A percentile compares a stretch with the other conserved stretches of the same genome.
phyloP scores from a whole-genome alignment of 2,888 invertebrate genomes.

The Coenonympha arcania region DNA sequence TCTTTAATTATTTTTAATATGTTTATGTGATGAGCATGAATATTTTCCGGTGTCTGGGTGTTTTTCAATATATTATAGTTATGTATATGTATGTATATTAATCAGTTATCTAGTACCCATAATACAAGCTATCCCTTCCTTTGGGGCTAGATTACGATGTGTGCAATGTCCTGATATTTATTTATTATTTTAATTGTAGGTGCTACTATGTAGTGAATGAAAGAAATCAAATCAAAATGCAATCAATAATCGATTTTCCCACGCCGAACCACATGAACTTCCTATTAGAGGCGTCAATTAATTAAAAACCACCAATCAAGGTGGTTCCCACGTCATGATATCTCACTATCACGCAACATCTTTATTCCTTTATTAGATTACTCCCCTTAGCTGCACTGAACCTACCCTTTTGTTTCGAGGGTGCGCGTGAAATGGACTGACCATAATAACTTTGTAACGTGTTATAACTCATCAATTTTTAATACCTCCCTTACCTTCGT shows the following conservation, averaged over 20 bases:
- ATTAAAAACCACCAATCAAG: slow-evolving; percentile 67
- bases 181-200: too few relatives aligned
- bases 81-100: too few relatives aligned
- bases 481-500: too few relatives aligned
- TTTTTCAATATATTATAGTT: too few relatives aligned
- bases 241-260: slow-evolving; percentile 44
- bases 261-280: slow-evolving; percentile 46
- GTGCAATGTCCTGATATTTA: too few relatives aligned
- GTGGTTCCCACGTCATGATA: slow-evolving; percentile 69
- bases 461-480: slow-evolving; percentile 29
- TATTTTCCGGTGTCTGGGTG: too few relatives aligned
- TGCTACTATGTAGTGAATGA: too few relatives aligned
- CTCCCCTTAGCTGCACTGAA: slow-evolving; percentile 34
- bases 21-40: too few relatives aligned
- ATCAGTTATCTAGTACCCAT: too few relatives aligned
- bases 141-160: too few relatives aligned
- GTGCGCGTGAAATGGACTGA: slow-evolving; percentile 65
- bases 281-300: slow-evolving; percentile 57
- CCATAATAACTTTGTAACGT: slow-evolving; percentile 45
- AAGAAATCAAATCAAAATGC: background rate
- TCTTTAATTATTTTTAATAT: too few relatives aligned
- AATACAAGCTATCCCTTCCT: too few relatives aligned
- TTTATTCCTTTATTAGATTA: slow-evolving; percentile 66
- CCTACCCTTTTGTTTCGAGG: slow-evolving; percentile 63
- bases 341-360: slow-evolving; percentile 73